Evolutionary conservation across 2,797 vertebrate genomes (phyloP).

Genomic region (Sternotherus odoratus): DNA sequence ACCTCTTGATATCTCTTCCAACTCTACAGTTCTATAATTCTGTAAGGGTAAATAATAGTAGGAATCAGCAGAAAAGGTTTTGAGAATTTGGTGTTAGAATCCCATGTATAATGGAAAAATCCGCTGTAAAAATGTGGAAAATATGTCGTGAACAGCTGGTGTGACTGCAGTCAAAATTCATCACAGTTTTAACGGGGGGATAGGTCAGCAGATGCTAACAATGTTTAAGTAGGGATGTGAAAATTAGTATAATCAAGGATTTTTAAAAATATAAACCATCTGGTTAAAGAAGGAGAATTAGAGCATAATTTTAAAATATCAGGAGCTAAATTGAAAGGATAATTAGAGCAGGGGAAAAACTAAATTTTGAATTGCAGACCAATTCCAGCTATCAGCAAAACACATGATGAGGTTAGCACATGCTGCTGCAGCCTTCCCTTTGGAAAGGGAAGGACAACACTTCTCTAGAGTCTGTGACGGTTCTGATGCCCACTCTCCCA

Average conservation of each 20-base stretch:
- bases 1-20: neutral
- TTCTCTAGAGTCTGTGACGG: neutral
- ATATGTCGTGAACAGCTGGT: conserved; percentile 71
- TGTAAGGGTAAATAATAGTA: conserved; percentile 40
- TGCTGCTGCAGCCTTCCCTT: conserved; percentile 5
- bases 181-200: conserved; percentile 40
- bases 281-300: conserved; percentile 68
- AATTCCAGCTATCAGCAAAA: conserved; percentile 63
- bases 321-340: conserved; percentile 55
- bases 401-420: conserved; percentile 2
- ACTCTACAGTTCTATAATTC: neutral
- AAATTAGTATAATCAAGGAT: conserved; percentile 72
- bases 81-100: conserved; percentile 51
- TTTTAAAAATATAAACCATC: conserved; percentile 66
- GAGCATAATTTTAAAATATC: conserved; percentile 70
- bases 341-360: conserved; percentile 67
- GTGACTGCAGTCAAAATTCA: conserved; percentile 61
- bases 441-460: neutral
- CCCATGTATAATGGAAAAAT: conserved; percentile 49
- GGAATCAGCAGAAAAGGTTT: conserved; percentile 17
- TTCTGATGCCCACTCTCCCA: neutral
- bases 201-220: conserved; percentile 70
- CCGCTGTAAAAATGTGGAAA: conserved; percentile 53
- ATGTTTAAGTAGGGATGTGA: conserved; percentile 62
- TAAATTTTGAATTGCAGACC: conserved; percentile 40